Evolutionary conservation across 2,113 vertebrate species (phyloP), one percentile per base, ranked within the genome.

Genomic region (Myxocyprinus asiaticus): DNA sequence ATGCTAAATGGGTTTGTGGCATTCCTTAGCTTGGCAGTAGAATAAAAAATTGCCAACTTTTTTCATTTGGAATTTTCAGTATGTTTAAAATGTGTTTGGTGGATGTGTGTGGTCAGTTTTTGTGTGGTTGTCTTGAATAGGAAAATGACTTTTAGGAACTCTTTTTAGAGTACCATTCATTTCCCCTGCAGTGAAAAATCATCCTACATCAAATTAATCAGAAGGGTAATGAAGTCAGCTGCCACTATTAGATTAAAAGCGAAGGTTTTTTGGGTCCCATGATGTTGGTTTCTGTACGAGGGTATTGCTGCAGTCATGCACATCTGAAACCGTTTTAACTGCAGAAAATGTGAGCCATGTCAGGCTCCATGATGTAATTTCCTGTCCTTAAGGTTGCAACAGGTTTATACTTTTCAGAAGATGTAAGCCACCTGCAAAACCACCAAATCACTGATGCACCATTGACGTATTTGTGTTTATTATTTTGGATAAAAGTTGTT

Each of bases 271-370:
- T 47, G 33, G 17, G 67, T 70, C 45, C 17, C 53, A 22, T 47
- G 9, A 43, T 51, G 62, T 53, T 69, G 56, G 45, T 69, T 70
- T 63, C 22, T 63, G 50, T 56, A 53, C 42, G 12, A 42, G 66
- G 63, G 50, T 44, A 63, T 53, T 62, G 44, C 53, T 33, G 33
- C 45, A 71, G 45, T 43, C 55, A 11, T 61, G 67, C 58, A 70
- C 50, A 79, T 70, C 77, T 63, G 66, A 68, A 68, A 51, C 66
- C 8, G 15, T 66, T 89, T 84, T 85, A 67, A 72, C 61, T 48
- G 68, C 62, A 67, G 68, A 80, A 59, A 58, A 47, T 12, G 17
- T 22, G 5, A 47, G 6, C 3, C 61, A 17, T 79, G 59, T 61
- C 45, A 55, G 33, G 51, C 45, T 55, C 53, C 3, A 6, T 65